Conservation (phyloP, 30 jellyfish, hydroid and myxozoan species). For the Hydractinia echinata region DNA sequence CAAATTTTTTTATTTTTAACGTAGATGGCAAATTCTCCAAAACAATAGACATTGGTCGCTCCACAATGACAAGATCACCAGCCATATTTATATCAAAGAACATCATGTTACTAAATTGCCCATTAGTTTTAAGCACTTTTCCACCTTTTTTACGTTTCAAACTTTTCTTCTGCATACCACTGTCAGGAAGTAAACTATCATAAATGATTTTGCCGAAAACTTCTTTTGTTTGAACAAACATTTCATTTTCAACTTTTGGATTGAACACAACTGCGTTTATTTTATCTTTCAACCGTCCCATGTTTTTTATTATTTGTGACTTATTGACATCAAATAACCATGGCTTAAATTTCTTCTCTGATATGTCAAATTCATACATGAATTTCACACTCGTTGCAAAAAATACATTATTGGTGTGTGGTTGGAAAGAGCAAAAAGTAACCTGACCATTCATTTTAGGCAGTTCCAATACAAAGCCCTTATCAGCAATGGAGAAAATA, state of each 20-base stretch:
- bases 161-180: not conserved
- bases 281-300: slow-evolving; percentile 18
- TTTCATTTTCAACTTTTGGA: slow-evolving; percentile 29
- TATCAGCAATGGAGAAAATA: slow-evolving; percentile 26
- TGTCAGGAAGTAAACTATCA: not conserved
- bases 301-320: not conserved
- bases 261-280: slow-evolving; percentile 34
- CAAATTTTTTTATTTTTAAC: slow-evolving; percentile 53
- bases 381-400: slow-evolving; percentile 37
- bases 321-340: slow-evolving; percentile 38
- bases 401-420: slow-evolving; percentile 32
- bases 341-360: slow-evolving; percentile 33
- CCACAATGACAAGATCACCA: slow-evolving; percentile 51
- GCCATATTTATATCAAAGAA: slow-evolving; percentile 36
- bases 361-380: slow-evolving; percentile 34
- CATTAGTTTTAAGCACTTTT: not conserved
- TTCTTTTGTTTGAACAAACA: slow-evolving; percentile 42
- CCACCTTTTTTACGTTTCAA: not conserved
- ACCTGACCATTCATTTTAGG: slow-evolving; percentile 38
- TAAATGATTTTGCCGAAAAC: slow-evolving; percentile 51
- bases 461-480: slow-evolving; percentile 13
- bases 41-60: slow-evolving; percentile 45
- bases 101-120: not conserved
- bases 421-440: slow-evolving; percentile 53
- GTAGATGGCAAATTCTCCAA: slow-evolving; percentile 60